These are phyloP conservation scores for Augochlorella aurata DNA, from an alignment of 2,888 invertebrate species.

Conservation along the genomic window DNA sequence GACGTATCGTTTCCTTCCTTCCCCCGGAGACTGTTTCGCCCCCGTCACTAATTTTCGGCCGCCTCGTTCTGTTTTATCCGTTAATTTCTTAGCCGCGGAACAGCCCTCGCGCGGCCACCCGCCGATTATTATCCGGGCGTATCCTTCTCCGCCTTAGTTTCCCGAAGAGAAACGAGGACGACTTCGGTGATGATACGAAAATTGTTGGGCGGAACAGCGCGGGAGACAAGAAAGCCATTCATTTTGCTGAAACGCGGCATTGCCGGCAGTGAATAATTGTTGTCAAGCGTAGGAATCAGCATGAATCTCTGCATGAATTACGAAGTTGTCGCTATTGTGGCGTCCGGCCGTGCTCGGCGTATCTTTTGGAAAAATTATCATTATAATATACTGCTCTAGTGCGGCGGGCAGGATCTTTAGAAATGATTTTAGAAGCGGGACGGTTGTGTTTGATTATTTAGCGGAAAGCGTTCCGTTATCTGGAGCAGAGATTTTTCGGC, in stretches of 20 bases:
- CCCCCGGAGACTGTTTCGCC: conserved; percentile 2
- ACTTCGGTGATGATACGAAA: not conserved
- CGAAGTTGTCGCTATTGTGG: too few relatives aligned
- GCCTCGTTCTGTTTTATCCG: conserved; percentile 16
- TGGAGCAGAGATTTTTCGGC: too few relatives aligned
- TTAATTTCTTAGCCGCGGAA: conserved; percentile 20
- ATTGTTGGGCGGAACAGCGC: not conserved
- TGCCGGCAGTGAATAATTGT: not conserved
- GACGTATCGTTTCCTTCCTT: conserved; percentile 16
- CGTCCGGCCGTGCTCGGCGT: not conserved
- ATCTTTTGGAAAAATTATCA: not conserved
- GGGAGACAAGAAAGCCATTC: not conserved
- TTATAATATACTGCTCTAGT: too few relatives aligned
- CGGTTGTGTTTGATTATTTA: too few relatives aligned
- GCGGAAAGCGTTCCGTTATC: too few relatives aligned
- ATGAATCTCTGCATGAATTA: not conserved
- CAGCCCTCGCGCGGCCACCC: not conserved
- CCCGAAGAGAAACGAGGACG: not conserved
- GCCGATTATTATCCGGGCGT: conserved; percentile 12
- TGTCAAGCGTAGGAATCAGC: not conserved
- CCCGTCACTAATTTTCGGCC: conserved; percentile 8
- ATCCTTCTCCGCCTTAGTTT: not conserved
- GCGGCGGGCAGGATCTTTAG: too few relatives aligned
- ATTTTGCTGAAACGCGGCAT: not conserved
- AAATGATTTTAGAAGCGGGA: too few relatives aligned